Conservation (phyloP, 2,797 vertebrate species). For the Carapus acus region DNA sequence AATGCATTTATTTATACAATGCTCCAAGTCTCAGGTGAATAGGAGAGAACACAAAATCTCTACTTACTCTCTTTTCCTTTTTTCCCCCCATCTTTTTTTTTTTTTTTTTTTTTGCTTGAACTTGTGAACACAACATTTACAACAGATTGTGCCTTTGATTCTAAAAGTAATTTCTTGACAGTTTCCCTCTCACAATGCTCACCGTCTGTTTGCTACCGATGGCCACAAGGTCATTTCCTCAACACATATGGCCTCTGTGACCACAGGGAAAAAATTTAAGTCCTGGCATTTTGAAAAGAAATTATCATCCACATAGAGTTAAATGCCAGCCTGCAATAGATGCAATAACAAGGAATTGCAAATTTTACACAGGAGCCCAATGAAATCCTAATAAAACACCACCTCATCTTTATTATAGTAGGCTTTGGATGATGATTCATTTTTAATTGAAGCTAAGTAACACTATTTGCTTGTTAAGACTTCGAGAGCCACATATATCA, state of each 20-base stretch:
- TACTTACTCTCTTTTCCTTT: slow-evolving; percentile 21
- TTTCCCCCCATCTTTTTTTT: slow-evolving; percentile 18
- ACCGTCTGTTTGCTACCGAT: slow-evolving; percentile 7
- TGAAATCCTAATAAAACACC: slow-evolving; percentile 36
- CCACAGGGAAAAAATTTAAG: slow-evolving; percentile 18
- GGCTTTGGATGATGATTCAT: slow-evolving; percentile 27
- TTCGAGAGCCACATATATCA: slow-evolving; percentile 14
- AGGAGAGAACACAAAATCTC: slow-evolving; percentile 21
- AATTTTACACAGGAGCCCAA: slow-evolving; percentile 34
- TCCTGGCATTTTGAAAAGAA: slow-evolving; percentile 28
- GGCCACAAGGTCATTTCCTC: slow-evolving; percentile 18
- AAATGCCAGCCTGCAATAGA: slow-evolving; percentile 32
- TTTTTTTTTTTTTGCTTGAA: no score
- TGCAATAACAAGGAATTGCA: slow-evolving; percentile 29
- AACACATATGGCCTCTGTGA: slow-evolving; percentile 5
- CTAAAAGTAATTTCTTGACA: slow-evolving; percentile 9
- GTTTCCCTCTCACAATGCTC: slow-evolving; percentile 9
- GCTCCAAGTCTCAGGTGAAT: slow-evolving; percentile 47
- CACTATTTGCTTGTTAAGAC: slow-evolving; percentile 15
- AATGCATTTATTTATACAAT: slow-evolving; percentile 48
- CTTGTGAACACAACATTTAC: slow-evolving; percentile 17
- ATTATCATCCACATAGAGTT: slow-evolving; percentile 16
- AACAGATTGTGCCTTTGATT: slow-evolving; percentile 13
- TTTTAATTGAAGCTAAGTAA: slow-evolving; percentile 42
- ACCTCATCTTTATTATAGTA: slow-evolving; percentile 28